A percentile compares a stretch with the other conserved stretches of the same genome.
Conservation (phyloP, 1,140 invertebrate genomes). For the Danaus plexippus region DNA sequence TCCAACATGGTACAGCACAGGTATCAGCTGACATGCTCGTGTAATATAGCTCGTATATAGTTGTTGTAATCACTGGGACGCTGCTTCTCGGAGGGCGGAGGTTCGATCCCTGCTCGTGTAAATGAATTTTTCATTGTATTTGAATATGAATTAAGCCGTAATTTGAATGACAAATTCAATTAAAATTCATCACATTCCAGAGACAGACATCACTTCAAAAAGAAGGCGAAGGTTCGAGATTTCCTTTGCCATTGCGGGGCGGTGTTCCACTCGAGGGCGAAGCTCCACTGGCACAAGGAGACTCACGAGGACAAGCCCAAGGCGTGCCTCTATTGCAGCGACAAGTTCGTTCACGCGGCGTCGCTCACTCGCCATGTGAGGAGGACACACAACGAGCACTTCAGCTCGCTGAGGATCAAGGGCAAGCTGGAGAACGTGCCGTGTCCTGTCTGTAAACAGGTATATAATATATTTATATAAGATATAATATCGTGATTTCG, state of each 20-base stretch:
- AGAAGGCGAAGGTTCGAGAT: conserved; percentile 73
- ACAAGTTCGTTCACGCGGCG: conserved; percentile 86
- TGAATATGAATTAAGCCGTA: too few relatives aligned
- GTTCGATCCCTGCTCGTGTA: too few relatives aligned
- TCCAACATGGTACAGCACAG: conserved; percentile 90
- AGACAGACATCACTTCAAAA: conserved; percentile 56
- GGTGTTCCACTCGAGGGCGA: conserved; percentile 85
- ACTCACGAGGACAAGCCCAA: conserved; percentile 87
- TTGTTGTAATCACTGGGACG: too few relatives aligned
- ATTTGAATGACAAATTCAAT: too few relatives aligned
- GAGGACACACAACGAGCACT: conserved; percentile 83
- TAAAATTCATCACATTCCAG: conserved; percentile 21
- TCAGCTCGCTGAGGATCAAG: conserved; percentile 56
- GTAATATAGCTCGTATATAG: too few relatives aligned
- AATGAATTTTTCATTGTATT: too few relatives aligned
- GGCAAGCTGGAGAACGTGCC: conserved; percentile 79
- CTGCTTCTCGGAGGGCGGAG: too few relatives aligned
- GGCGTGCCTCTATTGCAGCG: conserved; percentile 85
- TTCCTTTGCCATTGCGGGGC: conserved; percentile 87
- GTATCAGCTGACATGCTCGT: conserved; percentile 45
- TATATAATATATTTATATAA: conserved; percentile 10
- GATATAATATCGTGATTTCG: too few relatives aligned
- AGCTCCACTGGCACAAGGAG: conserved; percentile 88
- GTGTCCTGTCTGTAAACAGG: conserved; percentile 84
- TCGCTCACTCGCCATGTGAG: conserved; percentile 88